These are phyloP conservation scores for Drosophila nigritarsus DNA, from an alignment of 2,888 invertebrate species.

Conservation along the genomic window DNA sequence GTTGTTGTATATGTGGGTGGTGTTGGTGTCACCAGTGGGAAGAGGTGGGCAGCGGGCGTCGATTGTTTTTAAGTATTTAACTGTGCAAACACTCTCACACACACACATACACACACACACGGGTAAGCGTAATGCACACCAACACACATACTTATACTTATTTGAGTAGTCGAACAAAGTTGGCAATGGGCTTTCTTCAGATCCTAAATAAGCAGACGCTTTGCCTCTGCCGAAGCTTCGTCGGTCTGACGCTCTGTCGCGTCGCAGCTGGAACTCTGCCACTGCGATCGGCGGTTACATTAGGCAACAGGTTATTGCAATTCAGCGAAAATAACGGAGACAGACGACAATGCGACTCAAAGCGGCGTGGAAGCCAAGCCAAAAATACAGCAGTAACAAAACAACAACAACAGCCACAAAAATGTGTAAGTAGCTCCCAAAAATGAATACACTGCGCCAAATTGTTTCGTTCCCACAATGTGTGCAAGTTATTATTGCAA, in stretches of 20 bases:
- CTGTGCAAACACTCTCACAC: conserved; percentile 8
- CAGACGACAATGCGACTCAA: conserved; percentile 57
- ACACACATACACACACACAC: not conserved
- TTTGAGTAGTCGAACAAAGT: conserved; percentile 32
- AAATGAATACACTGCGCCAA: conserved; percentile 70
- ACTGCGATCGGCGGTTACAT: conserved; percentile 57
- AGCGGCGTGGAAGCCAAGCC: conserved; percentile 36
- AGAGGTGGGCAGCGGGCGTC: conserved; percentile 28
- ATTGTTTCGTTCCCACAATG: conserved; percentile 36
- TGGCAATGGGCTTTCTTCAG: conserved; percentile 42
- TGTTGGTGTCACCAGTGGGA: conserved; percentile 20
- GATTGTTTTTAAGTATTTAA: conserved; percentile 68
- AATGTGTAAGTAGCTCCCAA: conserved; percentile 75
- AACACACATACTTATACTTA: conserved; percentile 2
- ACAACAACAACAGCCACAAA: conserved; percentile 11
- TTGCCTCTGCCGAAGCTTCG: conserved; percentile 3
- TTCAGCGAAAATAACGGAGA: conserved; percentile 74
- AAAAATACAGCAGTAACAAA: conserved; percentile 25
- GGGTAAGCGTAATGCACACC: not conserved
- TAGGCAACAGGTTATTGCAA: conserved; percentile 83
- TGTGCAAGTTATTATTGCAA: conserved; percentile 16
- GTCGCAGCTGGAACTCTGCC: conserved; percentile 49
- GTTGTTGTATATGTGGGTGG: conserved; percentile 37
- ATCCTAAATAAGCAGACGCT: conserved; percentile 78
- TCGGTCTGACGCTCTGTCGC: not conserved